Evolutionary conservation across 1,140 invertebrate species (phyloP).

Genomic region (Cherax destructor): DNA sequence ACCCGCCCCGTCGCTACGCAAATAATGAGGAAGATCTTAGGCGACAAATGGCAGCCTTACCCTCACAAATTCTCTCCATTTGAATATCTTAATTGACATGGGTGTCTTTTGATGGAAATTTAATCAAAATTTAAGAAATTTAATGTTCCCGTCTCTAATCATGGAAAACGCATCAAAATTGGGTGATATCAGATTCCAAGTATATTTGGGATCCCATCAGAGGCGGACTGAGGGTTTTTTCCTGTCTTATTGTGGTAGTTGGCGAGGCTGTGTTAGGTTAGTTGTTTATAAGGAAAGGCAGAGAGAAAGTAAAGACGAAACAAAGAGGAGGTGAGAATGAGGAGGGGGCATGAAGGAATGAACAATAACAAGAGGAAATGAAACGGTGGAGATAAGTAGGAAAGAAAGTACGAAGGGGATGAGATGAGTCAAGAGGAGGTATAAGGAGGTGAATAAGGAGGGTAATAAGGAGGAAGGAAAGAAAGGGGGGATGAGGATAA

Average conservation of each 20-base stretch:
- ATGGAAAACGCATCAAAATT: conserved; percentile 48
- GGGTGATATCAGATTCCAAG: conserved; percentile 7
- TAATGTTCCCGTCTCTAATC: conserved; percentile 47
- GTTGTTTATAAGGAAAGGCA: too few species aligned
- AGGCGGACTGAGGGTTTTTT: not conserved
- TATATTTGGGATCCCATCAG: not conserved
- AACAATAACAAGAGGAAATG: too few species aligned
- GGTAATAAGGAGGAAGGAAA: too few species aligned
- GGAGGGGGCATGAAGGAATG: too few species aligned
- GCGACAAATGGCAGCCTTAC: conserved; percentile 2
- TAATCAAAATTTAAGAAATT: conserved; percentile 63
- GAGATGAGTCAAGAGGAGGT: too few species aligned
- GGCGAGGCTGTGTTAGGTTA: not conserved
- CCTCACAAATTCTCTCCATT: conserved; percentile 26
- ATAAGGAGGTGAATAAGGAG: too few species aligned
- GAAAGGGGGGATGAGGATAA: too few species aligned
- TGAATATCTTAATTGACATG: conserved; percentile 67
- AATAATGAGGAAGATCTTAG: not conserved
- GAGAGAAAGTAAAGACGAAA: too few species aligned
- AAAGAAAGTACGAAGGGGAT: too few species aligned
- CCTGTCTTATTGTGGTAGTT: not conserved
- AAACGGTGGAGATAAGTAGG: too few species aligned
- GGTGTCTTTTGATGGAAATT: conserved; percentile 67
- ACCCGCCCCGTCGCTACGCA: too few species aligned
- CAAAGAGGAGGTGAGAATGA: too few species aligned